Conservation (phyloP, 2,888 invertebrate species). For the Himalopsyche japonica region DNA sequence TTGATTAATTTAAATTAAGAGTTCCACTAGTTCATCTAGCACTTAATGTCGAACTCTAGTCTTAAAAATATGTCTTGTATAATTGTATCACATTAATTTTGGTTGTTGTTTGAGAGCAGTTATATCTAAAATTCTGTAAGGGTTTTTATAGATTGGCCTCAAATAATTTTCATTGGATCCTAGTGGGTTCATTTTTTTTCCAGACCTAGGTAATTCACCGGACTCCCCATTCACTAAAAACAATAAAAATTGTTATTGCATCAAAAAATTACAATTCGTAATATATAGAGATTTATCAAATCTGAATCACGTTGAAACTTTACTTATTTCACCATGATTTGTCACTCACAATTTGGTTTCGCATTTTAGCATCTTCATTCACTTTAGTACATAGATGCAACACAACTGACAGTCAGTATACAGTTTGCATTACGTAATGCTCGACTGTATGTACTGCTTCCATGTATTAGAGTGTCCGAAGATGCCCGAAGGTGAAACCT, state of each 20-base stretch:
- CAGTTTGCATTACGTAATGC: too few relatives aligned
- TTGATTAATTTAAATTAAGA: too few relatives aligned
- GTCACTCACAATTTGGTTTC: too few relatives aligned
- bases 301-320: too few relatives aligned
- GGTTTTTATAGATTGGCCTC: constrained; percentile 42
- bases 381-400: too few relatives aligned
- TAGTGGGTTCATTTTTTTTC: not conserved
- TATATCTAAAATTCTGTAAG: constrained; percentile 68
- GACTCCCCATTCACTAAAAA: not conserved
- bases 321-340: too few relatives aligned
- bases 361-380: too few relatives aligned
- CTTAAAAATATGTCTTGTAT: not conserved
- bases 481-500: too few relatives aligned
- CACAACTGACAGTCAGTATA: too few relatives aligned
- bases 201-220: not conserved
- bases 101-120: constrained; percentile 71
- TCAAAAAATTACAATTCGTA: not conserved
- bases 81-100: constrained; percentile 58
- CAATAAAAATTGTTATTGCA: not conserved
- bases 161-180: not conserved
- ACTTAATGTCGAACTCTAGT: not conserved
- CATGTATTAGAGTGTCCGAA: too few relatives aligned
- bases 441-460: too few relatives aligned
- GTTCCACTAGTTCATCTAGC: too few relatives aligned
- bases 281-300: not conserved